Percentiles rank a stretch among this genome's conserved stretches.
phyloP scores from a whole-genome alignment of 2,888 invertebrate genomes.

The Meloe dianella region DNA sequence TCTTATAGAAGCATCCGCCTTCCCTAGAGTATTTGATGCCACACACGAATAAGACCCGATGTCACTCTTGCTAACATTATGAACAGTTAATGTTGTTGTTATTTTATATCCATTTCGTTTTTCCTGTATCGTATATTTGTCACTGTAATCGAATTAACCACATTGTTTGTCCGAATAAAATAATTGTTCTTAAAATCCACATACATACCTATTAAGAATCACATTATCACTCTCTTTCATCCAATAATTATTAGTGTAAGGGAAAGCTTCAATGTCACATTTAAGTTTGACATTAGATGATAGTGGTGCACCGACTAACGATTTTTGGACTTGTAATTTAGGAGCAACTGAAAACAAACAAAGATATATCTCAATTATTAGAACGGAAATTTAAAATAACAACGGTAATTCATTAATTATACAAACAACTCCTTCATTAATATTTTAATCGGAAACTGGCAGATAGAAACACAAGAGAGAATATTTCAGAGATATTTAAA shows the following conservation, averaged over 20 bases:
- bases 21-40: slow-evolving; percentile 74
- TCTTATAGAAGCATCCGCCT: slow-evolving; percentile 71
- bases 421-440: neutral
- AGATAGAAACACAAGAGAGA: neutral
- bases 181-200: too few relatives aligned
- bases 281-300: slow-evolving; percentile 67
- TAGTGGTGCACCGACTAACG: slow-evolving; percentile 67
- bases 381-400: neutral
- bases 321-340: slow-evolving; percentile 67
- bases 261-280: slow-evolving; percentile 70
- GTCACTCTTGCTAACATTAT: slow-evolving; percentile 67
- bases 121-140: slow-evolving; percentile 70
- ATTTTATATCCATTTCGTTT: slow-evolving; percentile 68
- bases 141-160: slow-evolving; percentile 59
- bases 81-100: slow-evolving; percentile 68
- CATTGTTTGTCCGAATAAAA: neutral
- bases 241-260: slow-evolving; percentile 72
- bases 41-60: slow-evolving; percentile 74
- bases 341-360: slow-evolving; percentile 64
- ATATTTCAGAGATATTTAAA: neutral
- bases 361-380: neutral
- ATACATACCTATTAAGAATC: slow-evolving; percentile 62
- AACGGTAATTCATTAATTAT: neutral
- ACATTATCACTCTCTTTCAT: slow-evolving; percentile 63
- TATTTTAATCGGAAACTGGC: slow-evolving; percentile 1